Evolutionary conservation across 2,797 vertebrate species (phyloP).

Genomic region (Trichosurus vulpecula): DNA sequence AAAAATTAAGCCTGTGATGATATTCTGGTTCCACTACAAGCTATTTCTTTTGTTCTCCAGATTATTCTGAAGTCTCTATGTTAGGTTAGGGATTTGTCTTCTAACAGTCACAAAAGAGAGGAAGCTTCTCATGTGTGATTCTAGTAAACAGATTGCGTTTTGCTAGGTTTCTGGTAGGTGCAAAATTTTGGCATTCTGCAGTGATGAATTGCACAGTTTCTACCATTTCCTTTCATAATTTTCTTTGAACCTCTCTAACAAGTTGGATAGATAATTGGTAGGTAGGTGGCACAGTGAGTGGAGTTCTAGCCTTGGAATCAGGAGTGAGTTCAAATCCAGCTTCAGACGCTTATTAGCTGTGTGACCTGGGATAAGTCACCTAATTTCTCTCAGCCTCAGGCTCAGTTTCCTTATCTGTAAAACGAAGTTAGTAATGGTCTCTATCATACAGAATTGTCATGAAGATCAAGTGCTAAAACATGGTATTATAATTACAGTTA

Average conservation of each 20-base stretch:
- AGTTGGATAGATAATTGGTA: not conserved
- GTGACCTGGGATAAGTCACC: not conserved
- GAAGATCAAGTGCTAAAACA: not conserved
- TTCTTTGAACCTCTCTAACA: not conserved
- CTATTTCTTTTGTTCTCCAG: not conserved
- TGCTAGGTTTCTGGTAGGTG: not conserved
- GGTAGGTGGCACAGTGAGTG: not conserved
- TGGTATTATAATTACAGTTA: not conserved
- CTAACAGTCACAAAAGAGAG: not conserved
- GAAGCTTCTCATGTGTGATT: not conserved
- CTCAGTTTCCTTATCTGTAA: not conserved
- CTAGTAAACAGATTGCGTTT: not conserved
- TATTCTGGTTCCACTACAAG: not conserved
- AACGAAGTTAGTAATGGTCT: not conserved
- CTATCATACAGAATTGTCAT: not conserved
- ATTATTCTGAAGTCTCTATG: not conserved
- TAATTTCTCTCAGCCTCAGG: not conserved
- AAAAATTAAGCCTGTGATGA: not conserved
- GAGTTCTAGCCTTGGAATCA: not conserved
- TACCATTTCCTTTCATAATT: not conserved
- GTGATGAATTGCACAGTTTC: not conserved
- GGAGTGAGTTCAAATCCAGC: not conserved
- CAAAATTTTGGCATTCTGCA: not conserved
- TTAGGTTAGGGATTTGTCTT: not conserved
- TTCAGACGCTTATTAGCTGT: not conserved